These are phyloP conservation scores for Molorchus minor DNA, from an alignment of 2,888 invertebrate genomes.

Conservation along the genomic window DNA sequence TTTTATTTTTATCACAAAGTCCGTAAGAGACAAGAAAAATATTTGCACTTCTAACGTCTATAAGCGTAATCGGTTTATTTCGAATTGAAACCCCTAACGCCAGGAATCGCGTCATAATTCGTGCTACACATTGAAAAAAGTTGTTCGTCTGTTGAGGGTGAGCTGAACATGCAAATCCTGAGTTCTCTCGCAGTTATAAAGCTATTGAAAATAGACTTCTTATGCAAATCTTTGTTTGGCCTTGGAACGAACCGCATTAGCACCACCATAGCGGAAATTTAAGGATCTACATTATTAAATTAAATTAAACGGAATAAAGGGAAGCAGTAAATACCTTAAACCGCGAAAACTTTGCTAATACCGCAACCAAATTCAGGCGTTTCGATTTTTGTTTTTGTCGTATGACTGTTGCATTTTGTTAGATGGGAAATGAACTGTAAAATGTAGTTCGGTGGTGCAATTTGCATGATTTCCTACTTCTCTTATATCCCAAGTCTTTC, in stretches of 20 bases:
- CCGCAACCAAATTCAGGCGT: too few species aligned
- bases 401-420: too few species aligned
- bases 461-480: too few species aligned
- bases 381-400: too few species aligned
- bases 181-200: slow-evolving; percentile 13
- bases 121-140: slow-evolving; percentile 3
- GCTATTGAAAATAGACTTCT: slow-evolving; percentile 27
- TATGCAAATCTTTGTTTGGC: slow-evolving; percentile 30
- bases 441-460: too few species aligned
- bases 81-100: neutral
- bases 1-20: too few species aligned
- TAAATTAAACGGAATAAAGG: slow-evolving; percentile 26
- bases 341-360: neutral
- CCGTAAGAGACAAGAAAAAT: too few species aligned
- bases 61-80: too few species aligned
- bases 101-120: neutral
- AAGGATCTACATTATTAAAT: slow-evolving; percentile 23
- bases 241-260: slow-evolving; percentile 8
- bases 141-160: slow-evolving; percentile 10
- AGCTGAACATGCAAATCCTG: slow-evolving; percentile 15
- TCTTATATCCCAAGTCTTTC: too few species aligned
- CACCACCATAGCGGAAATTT: slow-evolving; percentile 18
- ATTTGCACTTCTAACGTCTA: too few species aligned
- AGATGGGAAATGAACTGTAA: too few species aligned
- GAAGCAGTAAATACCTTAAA: slow-evolving; percentile 16